Evolutionary conservation across 2,888 invertebrate species (phyloP), one percentile per base, ranked within the genome.

Genomic region (Cerastis leucographa): DNA sequence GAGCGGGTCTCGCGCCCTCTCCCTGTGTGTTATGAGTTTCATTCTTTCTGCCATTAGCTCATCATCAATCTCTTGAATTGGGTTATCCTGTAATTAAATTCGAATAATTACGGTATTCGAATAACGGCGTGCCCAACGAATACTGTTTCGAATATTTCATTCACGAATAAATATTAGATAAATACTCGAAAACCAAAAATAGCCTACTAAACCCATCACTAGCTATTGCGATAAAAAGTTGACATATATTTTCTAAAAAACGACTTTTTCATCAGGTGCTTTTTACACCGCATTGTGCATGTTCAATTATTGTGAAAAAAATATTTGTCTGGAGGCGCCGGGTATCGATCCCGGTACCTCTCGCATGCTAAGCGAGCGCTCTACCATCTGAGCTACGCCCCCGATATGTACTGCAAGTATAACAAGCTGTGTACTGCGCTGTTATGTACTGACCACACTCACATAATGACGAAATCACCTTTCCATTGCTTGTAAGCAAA

Each of bases 371-470:
- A 97, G 97, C 96, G 97, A 97, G 97, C 97, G 96, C 97, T 97
- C 97, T 97, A 96, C 96, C 97, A 96, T 97, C 96, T 97, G 97
- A 96, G 97, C 96, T 97, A 97, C 97, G 96, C 96, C 97, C 96
- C 96, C 96, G 68, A 29, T 87, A 61, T 22, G 7, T 95, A 95
- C 95, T 94, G 94, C 94, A 94, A 94, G 95, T 68, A 17, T 86
- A 74, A 59, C 40, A 76, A 8, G 29, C 44, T 25, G 54, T 62
- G 5, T 61, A 51, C 11, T 62, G 9, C 5, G 19, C 56, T 61
- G 14, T 56, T 56, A 56, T 17, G 56, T 25, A 25, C 44, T 76
- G 40, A 59, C 8, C 40, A 69, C 59, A 35, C n/a, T 76, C 19
- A 42, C 19, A 56, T 19, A 25, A 40, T 35, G 9, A 35, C 29